phyloP scores from a whole-genome alignment of 2,888 invertebrate species.

The Xestia ashworthii region DNA sequence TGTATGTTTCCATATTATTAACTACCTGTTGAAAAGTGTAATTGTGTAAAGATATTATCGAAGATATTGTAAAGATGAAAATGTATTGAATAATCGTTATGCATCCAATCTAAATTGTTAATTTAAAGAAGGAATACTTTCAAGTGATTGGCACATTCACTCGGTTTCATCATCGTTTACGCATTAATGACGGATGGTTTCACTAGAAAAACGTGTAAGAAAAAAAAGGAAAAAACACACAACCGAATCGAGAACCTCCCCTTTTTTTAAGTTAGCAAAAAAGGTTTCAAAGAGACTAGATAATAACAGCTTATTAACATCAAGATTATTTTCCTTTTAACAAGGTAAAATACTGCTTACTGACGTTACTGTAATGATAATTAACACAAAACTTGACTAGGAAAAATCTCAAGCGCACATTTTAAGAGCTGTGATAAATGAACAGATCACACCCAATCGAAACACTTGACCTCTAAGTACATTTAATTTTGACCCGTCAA shows the following conservation, averaged over 20 bases:
- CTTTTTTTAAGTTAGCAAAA: too few species aligned
- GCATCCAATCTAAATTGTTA: neutral
- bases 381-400: neutral
- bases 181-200: neutral
- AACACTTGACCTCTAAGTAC: neutral
- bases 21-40: constrained; percentile 6
- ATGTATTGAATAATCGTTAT: neutral
- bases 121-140: neutral
- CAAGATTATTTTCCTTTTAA: neutral
- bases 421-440: neutral
- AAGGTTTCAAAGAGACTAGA: neutral
- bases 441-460: neutral
- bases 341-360: neutral
- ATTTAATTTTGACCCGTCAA: neutral
- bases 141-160: neutral
- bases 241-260: too few species aligned
- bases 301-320: neutral
- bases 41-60: neutral
- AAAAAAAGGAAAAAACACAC: too few species aligned
- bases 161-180: neutral
- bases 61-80: neutral
- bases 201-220: neutral
- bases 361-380: neutral
- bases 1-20: constrained; percentile 25
- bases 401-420: neutral